Evolutionary conservation across 1,140 invertebrate genomes (phyloP), one percentile per base, ranked within the genome.

Genomic region (Euborellia annulipes): DNA sequence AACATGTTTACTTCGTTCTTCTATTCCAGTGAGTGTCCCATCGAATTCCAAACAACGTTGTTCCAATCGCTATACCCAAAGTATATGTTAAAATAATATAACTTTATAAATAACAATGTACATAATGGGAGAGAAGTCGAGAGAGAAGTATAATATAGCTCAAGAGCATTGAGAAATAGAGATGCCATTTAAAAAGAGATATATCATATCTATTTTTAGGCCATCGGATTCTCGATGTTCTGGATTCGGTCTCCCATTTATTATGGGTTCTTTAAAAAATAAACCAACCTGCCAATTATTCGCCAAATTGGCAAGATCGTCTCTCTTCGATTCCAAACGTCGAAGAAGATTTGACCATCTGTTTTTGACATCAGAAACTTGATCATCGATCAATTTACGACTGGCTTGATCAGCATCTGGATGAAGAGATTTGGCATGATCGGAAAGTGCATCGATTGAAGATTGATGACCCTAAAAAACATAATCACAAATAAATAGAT

Each of bases 321-420:
- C 45, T 79, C 69, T 43, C 73, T 64, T 43, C 78, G 66, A 43
- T 65, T 68, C 82, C 55, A 88, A 63, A 55, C 75, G 66, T 4
- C 71, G 70, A 18, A 87, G 71, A 2, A 86, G 62, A 11, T 79
- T 66, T 44, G 72, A 73, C 88, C 88, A 93, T 52, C 79, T 70
- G 20, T 76, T 67, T 41, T 75, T 78, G 11, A 86, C 71, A 27
- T 72, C 65, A 0, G 62, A 57, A 30, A 79, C 63, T 47, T 84
- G 70, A 20, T 64, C 53, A 39, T 76, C 67, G 45, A 88, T 78
- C 14, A 63, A 60, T 39, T 67, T 59, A 38, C 73, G 70, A 56
- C 78, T 85, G 2, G 62, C 56, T 6, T 61, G 52, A 55, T 84
- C 75, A 0, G 80, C 79, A 52, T 74, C 64, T 36, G 67, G 66